Percentiles rank a stretch among this genome's conserved stretches.
phyloP scores from a whole-genome alignment of 2,113 vertebrate genomes.

The Pagrus major region DNA sequence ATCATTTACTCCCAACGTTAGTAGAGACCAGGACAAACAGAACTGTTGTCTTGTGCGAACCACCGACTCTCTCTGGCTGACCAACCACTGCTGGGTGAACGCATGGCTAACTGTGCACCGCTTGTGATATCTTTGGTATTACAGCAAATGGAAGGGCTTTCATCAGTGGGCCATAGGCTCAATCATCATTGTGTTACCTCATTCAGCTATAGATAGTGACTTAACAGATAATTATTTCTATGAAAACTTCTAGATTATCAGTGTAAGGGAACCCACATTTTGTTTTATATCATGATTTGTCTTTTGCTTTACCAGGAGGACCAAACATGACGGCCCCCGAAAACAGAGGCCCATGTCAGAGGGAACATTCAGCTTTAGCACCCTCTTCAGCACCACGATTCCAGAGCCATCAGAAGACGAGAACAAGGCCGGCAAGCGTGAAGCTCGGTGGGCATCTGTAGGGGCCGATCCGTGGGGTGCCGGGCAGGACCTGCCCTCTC shows the following conservation, averaged over 20 bases:
- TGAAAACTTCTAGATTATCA: not conserved
- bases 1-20: too few species aligned
- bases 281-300: not conserved
- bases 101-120: too few species aligned
- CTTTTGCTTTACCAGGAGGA: slow-evolving; percentile 54
- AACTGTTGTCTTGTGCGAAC: too few species aligned
- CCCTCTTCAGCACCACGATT: slow-evolving; percentile 2
- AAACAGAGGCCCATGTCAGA: slow-evolving; percentile 77
- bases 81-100: too few species aligned
- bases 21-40: too few species aligned
- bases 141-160: too few species aligned
- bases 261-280: not conserved
- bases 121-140: too few species aligned
- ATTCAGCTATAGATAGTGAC: too few species aligned
- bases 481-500: slow-evolving; percentile 74
- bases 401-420: slow-evolving; percentile 11
- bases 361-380: slow-evolving; percentile 67
- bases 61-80: too few species aligned
- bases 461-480: slow-evolving; percentile 46
- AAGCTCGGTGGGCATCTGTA: not conserved
- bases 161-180: too few species aligned
- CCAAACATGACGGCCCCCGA: slow-evolving; percentile 23
- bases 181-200: too few species aligned
- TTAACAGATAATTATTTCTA: too few species aligned
- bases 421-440: not conserved